A percentile compares a stretch with the other conserved stretches of the same genome.
phyloP scores from a whole-genome alignment of 2,797 vertebrate species.

The Enteromius treurensis region DNA sequence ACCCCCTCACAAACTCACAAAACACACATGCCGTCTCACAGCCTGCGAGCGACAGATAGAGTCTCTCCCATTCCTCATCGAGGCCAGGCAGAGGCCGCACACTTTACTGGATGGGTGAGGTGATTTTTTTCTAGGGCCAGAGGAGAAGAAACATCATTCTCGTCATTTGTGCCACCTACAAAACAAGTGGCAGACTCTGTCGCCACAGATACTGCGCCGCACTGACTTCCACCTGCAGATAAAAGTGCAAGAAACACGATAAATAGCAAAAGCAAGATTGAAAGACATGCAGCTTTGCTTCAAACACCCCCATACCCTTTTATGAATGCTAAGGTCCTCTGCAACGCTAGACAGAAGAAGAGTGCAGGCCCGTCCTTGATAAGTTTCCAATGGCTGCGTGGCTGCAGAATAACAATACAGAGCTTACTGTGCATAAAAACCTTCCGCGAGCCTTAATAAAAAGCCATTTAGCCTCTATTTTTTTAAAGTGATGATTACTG shows the following conservation, averaged over 20 bases:
- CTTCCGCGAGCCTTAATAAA: not conserved
- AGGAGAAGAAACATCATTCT: constrained; percentile 35
- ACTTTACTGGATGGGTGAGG: constrained; percentile 5
- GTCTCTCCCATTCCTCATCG: constrained; percentile 33
- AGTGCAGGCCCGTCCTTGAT: constrained; percentile 38
- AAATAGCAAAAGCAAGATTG: constrained; percentile 30
- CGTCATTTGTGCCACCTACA: constrained; percentile 10
- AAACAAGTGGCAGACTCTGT: constrained; percentile 39
- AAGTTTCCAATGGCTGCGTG: constrained; percentile 14
- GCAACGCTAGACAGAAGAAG: not conserved
- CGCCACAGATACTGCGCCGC: constrained; percentile 1
- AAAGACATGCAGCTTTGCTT: constrained; percentile 25
- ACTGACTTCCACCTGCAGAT: constrained; percentile 34
- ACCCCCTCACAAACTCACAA: constrained; percentile 15
- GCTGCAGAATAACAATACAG: constrained; percentile 10
- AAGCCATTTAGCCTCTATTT: constrained; percentile 22
- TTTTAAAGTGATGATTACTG: not conserved
- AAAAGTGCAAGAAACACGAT: constrained; percentile 27
- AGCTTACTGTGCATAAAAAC: not conserved
- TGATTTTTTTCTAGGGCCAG: constrained; percentile 18
- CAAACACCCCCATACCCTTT: constrained; percentile 40
- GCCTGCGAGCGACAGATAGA: constrained; percentile 43
- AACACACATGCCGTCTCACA: constrained; percentile 21
- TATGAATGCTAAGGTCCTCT: constrained; percentile 24
- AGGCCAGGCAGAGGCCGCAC: constrained; percentile 19